Evolutionary conservation across 2,888 invertebrate species (phyloP).

Genomic region (Leptopilina syphax): DNA sequence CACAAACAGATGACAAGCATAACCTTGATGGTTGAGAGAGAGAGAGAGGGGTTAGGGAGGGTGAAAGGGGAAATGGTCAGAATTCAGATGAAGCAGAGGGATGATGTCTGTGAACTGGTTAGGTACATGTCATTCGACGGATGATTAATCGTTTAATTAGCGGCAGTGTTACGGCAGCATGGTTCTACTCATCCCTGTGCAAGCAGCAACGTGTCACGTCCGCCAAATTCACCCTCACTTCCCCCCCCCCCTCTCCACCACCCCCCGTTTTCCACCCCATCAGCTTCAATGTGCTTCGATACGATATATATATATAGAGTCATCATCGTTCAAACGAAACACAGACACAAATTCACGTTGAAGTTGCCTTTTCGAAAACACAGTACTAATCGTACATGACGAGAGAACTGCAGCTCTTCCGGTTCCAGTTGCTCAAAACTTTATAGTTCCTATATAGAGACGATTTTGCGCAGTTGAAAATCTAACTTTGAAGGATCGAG

Average conservation of each 20-base stretch:
- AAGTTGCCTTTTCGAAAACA: conserved; percentile 40
- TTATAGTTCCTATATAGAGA: background rate
- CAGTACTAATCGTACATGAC: conserved; percentile 44
- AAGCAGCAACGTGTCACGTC: conserved; percentile 62
- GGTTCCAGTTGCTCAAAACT: conserved; percentile 12
- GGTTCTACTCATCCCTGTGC: conserved; percentile 64
- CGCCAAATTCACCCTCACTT: conserved; percentile 49
- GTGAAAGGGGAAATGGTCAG: conserved; percentile 44
- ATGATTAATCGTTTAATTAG: conserved; percentile 77
- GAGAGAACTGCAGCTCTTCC: conserved; percentile 32
- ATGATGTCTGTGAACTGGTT: conserved; percentile 67
- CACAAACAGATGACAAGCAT: conserved; percentile 55
- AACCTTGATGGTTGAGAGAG: conserved; percentile 55
- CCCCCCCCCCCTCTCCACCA: too few species aligned
- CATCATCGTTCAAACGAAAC: conserved; percentile 5
- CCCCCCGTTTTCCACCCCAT: conserved; percentile 46
- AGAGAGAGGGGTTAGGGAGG: background rate
- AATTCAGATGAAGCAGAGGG: conserved; percentile 57
- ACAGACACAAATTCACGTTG: conserved; percentile 9
- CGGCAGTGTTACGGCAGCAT: conserved; percentile 72
- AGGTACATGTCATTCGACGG: conserved; percentile 72
- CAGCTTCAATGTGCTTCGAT: conserved; percentile 43
- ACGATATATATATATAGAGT: conserved; percentile 8
- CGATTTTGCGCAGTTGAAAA: conserved; percentile 46
- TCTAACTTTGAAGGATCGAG: conserved; percentile 58